phyloP scores from a whole-genome alignment of 2,797 vertebrate genomes.

The Huso huso region DNA sequence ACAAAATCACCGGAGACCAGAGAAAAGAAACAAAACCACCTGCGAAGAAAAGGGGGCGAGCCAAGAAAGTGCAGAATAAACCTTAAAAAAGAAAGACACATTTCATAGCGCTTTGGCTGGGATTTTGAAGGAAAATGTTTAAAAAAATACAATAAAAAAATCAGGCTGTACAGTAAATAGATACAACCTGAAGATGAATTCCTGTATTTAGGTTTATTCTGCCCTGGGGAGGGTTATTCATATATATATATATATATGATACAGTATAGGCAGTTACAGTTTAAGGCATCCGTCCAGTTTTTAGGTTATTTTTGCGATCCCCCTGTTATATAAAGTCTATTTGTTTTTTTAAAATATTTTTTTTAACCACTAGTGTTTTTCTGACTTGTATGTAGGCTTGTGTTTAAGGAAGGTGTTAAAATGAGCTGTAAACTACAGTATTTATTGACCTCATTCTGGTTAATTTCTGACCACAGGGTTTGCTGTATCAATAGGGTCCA shows the following conservation, averaged over 20 bases:
- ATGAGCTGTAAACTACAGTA: slow-evolving; percentile 35
- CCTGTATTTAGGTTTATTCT: slow-evolving; percentile 34
- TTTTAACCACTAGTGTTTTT: slow-evolving; percentile 37
- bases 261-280: slow-evolving; percentile 49
- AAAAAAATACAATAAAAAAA: too few species aligned
- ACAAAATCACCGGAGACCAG: slow-evolving; percentile 47
- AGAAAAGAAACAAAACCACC: slow-evolving; percentile 50
- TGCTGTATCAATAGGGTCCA: too few species aligned
- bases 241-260: not conserved
- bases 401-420: slow-evolving; percentile 42
- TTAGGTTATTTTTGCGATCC: slow-evolving; percentile 26
- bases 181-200: slow-evolving; percentile 15
- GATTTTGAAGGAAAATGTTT: too few species aligned
- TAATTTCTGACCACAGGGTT: too few species aligned
- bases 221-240: slow-evolving; percentile 20
- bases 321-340: slow-evolving; percentile 31
- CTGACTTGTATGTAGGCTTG: slow-evolving; percentile 41
- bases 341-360: slow-evolving; percentile 40
- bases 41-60: slow-evolving; percentile 63
- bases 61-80: slow-evolving; percentile 59
- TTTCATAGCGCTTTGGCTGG: too few species aligned
- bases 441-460: too few species aligned
- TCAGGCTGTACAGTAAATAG: too few species aligned
- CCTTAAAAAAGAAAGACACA: not conserved
- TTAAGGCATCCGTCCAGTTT: slow-evolving; percentile 46